Evolutionary conservation across 2,797 vertebrate genomes (phyloP).

Genomic region (Gallinago stenura): DNA sequence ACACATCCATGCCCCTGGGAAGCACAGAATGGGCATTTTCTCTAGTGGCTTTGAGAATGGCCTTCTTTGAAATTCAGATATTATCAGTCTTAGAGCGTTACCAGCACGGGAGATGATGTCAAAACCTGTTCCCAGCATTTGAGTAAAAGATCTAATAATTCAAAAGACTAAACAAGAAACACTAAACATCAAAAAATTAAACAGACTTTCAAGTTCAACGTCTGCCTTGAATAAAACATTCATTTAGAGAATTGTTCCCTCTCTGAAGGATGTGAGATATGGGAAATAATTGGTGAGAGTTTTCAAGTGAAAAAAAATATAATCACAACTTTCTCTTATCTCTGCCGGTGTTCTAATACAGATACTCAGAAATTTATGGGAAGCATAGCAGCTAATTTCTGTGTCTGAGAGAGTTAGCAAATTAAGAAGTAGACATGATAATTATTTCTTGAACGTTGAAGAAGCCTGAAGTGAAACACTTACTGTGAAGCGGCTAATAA

Average conservation of each 20-base stretch:
- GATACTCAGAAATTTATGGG: neutral
- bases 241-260: neutral
- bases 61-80: slow-evolving; percentile 25
- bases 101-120: neutral
- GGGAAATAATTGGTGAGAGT: slow-evolving; percentile 2
- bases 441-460: neutral
- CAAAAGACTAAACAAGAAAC: slow-evolving; percentile 57
- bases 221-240: slow-evolving; percentile 1
- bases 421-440: neutral
- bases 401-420: neutral
- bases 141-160: slow-evolving; percentile 58
- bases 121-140: slow-evolving; percentile 33
- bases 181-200: slow-evolving; percentile 34
- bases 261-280: slow-evolving; percentile 50
- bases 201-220: slow-evolving; percentile 30
- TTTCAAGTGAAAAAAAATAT: neutral
- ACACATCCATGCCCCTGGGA: neutral
- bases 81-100: neutral
- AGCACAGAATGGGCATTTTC: neutral
- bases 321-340: neutral
- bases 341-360: neutral
- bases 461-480: neutral
- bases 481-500: neutral
- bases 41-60: neutral
- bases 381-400: neutral